Evolutionary conservation across 2,797 vertebrate species (phyloP).

Genomic region (Coregonus ussuriensis): DNA sequence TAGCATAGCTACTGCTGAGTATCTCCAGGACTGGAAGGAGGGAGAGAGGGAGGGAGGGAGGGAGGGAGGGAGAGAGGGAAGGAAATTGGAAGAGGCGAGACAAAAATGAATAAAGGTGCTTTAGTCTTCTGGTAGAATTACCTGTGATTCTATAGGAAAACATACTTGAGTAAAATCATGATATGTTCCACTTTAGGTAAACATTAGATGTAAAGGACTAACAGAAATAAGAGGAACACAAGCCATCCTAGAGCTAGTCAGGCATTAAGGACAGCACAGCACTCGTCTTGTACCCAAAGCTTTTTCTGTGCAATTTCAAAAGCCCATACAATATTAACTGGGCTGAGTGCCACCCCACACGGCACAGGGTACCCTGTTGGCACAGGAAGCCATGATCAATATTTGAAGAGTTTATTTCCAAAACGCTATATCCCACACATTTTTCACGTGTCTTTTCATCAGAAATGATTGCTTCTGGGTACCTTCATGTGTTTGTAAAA

Average conservation of each 20-base stretch:
- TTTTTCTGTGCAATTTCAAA: slow-evolving; percentile 28
- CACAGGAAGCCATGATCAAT: slow-evolving; percentile 44
- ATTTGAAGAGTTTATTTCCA: slow-evolving; percentile 20
- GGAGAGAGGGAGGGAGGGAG: background rate
- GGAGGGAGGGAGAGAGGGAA: background rate
- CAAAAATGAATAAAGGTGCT: background rate
- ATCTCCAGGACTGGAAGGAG: slow-evolving; percentile 20
- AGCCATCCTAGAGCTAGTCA: slow-evolving; percentile 20
- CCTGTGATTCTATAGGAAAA: background rate
- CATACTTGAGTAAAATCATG: background rate
- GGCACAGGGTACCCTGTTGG: slow-evolving; percentile 28
- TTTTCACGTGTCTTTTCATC: too few relatives aligned
- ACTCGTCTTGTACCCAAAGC: slow-evolving; percentile 16
- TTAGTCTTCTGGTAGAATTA: background rate
- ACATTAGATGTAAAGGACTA: slow-evolving; percentile 17
- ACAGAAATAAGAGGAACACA: slow-evolving; percentile 1
- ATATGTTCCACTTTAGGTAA: slow-evolving; percentile 29
- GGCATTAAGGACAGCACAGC: slow-evolving; percentile 21
- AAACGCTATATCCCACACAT: too few relatives aligned
- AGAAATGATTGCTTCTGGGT: too few relatives aligned
- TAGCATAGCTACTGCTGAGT: slow-evolving; percentile 8
- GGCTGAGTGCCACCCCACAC: slow-evolving; percentile 36
- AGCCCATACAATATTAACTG: slow-evolving; percentile 47
- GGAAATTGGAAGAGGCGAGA: background rate
- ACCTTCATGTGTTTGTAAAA: too few relatives aligned